Percentiles rank a stretch among this genome's conserved stretches.
phyloP scores from a whole-genome alignment of 2,797 vertebrate genomes.

The Channallabes apus region DNA sequence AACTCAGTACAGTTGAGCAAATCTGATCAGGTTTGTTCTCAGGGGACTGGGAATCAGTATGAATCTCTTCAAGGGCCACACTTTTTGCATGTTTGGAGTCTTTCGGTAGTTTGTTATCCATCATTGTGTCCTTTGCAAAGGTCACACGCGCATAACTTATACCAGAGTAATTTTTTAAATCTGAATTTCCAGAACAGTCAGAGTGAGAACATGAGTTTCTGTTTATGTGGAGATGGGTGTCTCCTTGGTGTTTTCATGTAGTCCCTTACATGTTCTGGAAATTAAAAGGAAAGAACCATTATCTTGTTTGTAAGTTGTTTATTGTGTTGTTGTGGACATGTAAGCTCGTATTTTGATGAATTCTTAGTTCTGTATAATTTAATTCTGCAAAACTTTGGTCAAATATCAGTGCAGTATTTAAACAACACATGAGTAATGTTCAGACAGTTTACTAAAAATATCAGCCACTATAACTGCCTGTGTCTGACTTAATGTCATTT shows the following conservation, averaged over 20 bases:
- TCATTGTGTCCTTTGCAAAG: slow-evolving; percentile 9
- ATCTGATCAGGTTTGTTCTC: slow-evolving; percentile 29
- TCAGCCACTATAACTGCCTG: background rate
- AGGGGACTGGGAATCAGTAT: slow-evolving; percentile 1
- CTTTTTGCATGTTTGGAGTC: slow-evolving; percentile 28
- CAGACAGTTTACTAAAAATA: background rate
- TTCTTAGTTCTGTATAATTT: background rate
- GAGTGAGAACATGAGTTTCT: slow-evolving; percentile 58
- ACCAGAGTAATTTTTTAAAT: slow-evolving; percentile 11
- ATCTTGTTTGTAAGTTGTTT: background rate
- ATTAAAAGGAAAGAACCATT: slow-evolving; percentile 1
- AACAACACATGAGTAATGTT: background rate
- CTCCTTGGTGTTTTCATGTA: slow-evolving; percentile 63
- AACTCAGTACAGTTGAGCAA: slow-evolving; percentile 24
- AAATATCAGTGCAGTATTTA: background rate
- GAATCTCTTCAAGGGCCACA: slow-evolving; percentile 7
- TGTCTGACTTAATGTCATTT: background rate
- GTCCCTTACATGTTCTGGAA: slow-evolving; percentile 33
- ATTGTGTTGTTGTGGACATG: background rate
- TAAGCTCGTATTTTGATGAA: background rate
- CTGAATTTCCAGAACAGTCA: slow-evolving; percentile 44
- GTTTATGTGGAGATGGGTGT: slow-evolving; percentile 45
- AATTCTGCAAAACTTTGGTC: background rate
- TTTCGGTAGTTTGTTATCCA: slow-evolving; percentile 35
- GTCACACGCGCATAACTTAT: slow-evolving; percentile 33